Percentiles rank a stretch among this genome's conserved stretches.
Conservation (phyloP, 2,888 invertebrate genomes). For the Drosophila eohydei region DNA sequence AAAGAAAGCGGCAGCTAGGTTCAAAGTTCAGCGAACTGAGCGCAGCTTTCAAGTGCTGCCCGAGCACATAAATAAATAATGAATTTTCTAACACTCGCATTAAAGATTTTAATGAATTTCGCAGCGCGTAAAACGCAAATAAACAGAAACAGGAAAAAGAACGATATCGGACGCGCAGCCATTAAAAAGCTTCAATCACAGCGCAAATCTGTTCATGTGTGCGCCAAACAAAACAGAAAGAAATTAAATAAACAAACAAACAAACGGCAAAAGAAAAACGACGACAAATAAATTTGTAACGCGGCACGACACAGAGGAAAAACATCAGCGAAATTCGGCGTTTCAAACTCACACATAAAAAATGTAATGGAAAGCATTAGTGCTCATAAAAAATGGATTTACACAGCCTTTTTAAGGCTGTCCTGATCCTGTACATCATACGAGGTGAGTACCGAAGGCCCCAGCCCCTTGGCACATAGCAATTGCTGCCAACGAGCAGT, state of each 20-base stretch:
- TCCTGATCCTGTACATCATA: conserved; percentile 84
- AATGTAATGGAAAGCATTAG: conserved; percentile 85
- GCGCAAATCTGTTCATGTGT: conserved; percentile 42
- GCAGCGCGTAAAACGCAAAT: conserved; percentile 55
- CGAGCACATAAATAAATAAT: conserved; percentile 11
- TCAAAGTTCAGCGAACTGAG: conserved; percentile 29
- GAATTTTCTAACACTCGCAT: conserved; percentile 37
- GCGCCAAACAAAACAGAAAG: conserved; percentile 16
- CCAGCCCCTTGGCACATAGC: not conserved
- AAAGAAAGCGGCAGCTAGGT: not conserved
- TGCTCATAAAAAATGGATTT: conserved; percentile 85
- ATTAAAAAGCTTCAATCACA: conserved; percentile 57
- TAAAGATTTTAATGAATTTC: conserved; percentile 64
- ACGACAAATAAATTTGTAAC: conserved; percentile 2
- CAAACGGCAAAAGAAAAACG: conserved; percentile 18
- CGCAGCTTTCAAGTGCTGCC: not conserved
- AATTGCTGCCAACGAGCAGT: conserved; percentile 6
- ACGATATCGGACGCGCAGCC: conserved; percentile 29
- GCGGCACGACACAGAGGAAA: conserved; percentile 19
- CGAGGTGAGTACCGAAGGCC: conserved; percentile 81
- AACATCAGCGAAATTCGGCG: conserved; percentile 63
- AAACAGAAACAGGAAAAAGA: conserved; percentile 32
- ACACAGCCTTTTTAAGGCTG: conserved; percentile 85
- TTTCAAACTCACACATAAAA: conserved; percentile 77
- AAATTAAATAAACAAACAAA: conserved; percentile 51